Percentiles rank a stretch among this genome's conserved stretches.
phyloP scores from a whole-genome alignment of 2,888 invertebrate species.

The Tetragnatha montana region DNA sequence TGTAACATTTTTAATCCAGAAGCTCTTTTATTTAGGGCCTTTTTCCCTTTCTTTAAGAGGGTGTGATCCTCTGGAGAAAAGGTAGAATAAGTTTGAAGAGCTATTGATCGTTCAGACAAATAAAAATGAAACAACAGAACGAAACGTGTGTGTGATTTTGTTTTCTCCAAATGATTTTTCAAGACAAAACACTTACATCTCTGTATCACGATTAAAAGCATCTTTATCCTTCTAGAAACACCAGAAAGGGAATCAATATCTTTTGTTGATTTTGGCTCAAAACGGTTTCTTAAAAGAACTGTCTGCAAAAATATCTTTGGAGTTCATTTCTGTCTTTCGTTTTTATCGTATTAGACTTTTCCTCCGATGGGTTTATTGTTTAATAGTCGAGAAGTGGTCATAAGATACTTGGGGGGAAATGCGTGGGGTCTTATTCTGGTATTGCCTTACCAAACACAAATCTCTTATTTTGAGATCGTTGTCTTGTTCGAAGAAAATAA shows the following conservation, averaged over 20 bases:
- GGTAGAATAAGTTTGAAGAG: constrained; percentile 18
- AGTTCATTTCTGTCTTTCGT: neutral
- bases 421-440: neutral
- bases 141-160: constrained; percentile 40
- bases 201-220: constrained; percentile 51
- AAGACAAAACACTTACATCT: constrained; percentile 32
- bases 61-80: constrained; percentile 3
- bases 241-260: constrained; percentile 20
- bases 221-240: constrained; percentile 43
- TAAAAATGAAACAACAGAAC: constrained; percentile 29
- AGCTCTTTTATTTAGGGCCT: no score
- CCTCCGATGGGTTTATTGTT: neutral
- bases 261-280: neutral
- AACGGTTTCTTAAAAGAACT: constrained; percentile 8
- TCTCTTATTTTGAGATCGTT: neutral
- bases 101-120: constrained; percentile 35
- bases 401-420: neutral
- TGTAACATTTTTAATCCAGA: no score
- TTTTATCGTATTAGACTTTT: neutral
- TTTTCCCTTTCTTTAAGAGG: neutral
- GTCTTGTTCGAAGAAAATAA: neutral
- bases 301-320: constrained; percentile 3
- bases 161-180: constrained; percentile 38
- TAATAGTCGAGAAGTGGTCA: neutral
- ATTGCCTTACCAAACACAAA: neutral